A percentile compares a stretch with the other conserved stretches of the same genome.
These are phyloP conservation scores for Nixonia krombeini DNA, from an alignment of 1,140 invertebrate genomes.

Conservation along the genomic window DNA sequence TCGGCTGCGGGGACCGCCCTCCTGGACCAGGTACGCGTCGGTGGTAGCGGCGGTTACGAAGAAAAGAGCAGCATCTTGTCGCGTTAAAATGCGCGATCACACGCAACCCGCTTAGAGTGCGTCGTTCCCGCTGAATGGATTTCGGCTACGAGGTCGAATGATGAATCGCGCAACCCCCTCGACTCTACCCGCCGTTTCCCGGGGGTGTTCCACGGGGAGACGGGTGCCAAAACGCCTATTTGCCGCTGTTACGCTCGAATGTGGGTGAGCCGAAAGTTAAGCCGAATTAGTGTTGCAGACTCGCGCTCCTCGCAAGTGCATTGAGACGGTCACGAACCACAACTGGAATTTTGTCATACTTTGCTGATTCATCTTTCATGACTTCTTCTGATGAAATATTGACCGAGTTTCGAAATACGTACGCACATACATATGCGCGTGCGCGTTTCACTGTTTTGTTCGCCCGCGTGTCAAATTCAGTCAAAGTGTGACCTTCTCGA, in stretches of 20 bases:
- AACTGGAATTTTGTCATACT: constrained; percentile 3
- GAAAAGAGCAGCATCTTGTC: neutral
- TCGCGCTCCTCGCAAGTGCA: constrained; percentile 59
- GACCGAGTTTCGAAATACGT: neutral
- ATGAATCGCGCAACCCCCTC: constrained; percentile 44
- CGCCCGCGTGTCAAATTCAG: no score
- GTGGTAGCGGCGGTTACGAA: neutral
- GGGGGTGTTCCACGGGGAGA: neutral
- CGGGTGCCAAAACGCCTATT: constrained; percentile 23
- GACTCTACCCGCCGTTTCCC: constrained; percentile 23
- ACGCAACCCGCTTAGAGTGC: constrained; percentile 14
- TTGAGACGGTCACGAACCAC: constrained; percentile 64
- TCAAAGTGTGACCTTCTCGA: no score
- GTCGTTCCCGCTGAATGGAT: constrained; percentile 53
- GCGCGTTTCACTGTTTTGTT: neutral
- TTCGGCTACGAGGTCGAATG: constrained; percentile 17
- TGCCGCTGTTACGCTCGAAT: constrained; percentile 47
- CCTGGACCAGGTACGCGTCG: neutral
- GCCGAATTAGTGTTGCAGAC: constrained; percentile 58
- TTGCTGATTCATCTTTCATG: neutral
- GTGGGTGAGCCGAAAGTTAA: constrained; percentile 60
- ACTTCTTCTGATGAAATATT: neutral
- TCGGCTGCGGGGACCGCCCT: neutral
- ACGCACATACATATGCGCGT: neutral
- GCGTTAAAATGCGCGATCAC: constrained; percentile 53